phyloP scores from a whole-genome alignment of 2,797 vertebrate genomes.

The Enteromius thamalakanensis region DNA sequence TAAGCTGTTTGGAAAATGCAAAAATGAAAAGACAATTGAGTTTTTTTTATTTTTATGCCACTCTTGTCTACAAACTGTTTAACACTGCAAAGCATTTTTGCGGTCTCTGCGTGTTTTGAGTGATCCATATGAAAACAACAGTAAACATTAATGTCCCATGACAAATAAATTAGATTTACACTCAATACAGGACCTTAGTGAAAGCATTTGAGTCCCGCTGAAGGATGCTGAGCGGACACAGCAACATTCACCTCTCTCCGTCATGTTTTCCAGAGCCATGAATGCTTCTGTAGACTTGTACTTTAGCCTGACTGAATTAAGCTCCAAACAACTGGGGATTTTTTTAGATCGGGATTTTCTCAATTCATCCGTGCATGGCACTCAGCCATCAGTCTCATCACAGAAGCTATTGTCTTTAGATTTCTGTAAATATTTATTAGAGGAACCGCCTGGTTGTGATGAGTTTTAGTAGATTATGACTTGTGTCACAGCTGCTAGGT shows the following conservation, averaged over 20 bases:
- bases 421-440: background rate
- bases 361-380: background rate
- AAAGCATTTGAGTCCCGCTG: background rate
- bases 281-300: conserved; percentile 15
- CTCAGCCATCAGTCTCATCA: conserved; percentile 1
- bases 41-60: background rate
- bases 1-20: background rate
- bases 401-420: background rate
- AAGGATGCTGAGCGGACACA: background rate
- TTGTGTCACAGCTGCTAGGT: background rate
- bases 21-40: background rate
- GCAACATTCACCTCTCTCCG: background rate
- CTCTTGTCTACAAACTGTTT: background rate
- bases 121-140: background rate
- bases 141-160: background rate
- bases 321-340: conserved; percentile 28
- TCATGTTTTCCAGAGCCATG: background rate
- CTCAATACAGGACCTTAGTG: background rate
- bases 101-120: background rate
- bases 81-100: background rate
- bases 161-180: background rate
- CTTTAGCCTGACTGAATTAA: conserved; percentile 31
- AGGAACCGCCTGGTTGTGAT: background rate
- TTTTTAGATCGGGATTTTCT: conserved; percentile 1
- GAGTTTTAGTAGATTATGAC: background rate